These are phyloP conservation scores for Megalonaias nervosa DNA, from an alignment of 1,140 invertebrate genomes.

Conservation along the genomic window DNA sequence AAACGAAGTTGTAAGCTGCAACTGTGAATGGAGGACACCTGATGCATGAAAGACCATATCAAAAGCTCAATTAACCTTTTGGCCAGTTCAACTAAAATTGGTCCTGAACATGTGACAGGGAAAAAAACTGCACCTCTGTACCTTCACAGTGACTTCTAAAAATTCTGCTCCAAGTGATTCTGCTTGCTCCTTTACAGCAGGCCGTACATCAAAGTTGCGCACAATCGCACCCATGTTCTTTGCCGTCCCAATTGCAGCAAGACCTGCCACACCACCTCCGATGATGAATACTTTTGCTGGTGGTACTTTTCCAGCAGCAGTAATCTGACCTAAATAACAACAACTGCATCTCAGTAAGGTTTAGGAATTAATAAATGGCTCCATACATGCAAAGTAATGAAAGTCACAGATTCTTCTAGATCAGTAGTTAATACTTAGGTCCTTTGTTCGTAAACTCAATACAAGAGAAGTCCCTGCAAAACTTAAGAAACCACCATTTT, in stretches of 20 bases:
- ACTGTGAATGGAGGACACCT: too few species aligned
- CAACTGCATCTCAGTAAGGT: too few species aligned
- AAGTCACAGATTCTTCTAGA: neutral
- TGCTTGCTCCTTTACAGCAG: slow-evolving; percentile 92
- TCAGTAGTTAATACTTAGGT: neutral
- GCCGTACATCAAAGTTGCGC: slow-evolving; percentile 88
- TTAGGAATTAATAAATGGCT: too few species aligned
- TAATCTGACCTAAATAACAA: slow-evolving; percentile 81
- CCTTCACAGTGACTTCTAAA: slow-evolving; percentile 83
- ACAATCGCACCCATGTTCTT: slow-evolving; percentile 93
- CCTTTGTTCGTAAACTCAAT: neutral
- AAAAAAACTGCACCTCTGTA: slow-evolving; percentile 19
- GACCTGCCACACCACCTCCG: slow-evolving; percentile 90
- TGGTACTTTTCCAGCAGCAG: slow-evolving; percentile 88
- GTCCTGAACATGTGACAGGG: too few species aligned
- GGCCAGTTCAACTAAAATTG: too few species aligned
- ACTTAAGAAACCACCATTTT: too few species aligned
- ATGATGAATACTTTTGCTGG: slow-evolving; percentile 90
- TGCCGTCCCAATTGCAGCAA: slow-evolving; percentile 88
- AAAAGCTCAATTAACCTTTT: too few species aligned
- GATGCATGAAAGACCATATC: too few species aligned
- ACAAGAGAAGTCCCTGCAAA: too few species aligned
- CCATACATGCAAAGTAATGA: neutral
- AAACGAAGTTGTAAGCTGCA: too few species aligned
- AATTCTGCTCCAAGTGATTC: slow-evolving; percentile 92